Evolutionary conservation across 2,113 vertebrate genomes (phyloP).

Genomic region (Falco punctatus): DNA sequence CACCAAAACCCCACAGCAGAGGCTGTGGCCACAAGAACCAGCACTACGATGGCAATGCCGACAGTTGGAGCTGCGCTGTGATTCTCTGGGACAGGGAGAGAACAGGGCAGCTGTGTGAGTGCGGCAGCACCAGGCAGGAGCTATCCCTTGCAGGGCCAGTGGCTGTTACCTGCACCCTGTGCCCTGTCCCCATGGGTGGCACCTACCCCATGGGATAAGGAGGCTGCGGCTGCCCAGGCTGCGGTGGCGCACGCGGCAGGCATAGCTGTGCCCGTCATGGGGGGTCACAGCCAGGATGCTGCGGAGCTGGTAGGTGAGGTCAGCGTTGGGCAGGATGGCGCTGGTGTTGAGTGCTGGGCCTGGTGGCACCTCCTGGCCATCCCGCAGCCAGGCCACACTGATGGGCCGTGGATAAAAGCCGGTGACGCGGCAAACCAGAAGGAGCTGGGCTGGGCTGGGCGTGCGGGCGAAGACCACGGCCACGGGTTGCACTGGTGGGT

Average conservation of each 20-base stretch:
- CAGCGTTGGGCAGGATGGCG: neutral
- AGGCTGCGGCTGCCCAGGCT: constrained; percentile 18
- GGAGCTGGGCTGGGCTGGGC: neutral
- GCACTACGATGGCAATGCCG: neutral
- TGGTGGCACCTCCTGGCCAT: neutral
- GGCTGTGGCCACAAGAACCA: neutral
- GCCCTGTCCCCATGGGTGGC: neutral
- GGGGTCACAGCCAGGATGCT: neutral
- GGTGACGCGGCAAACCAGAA: neutral
- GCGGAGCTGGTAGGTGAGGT: constrained; percentile 34
- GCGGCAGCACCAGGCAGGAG: neutral
- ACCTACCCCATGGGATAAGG: constrained; percentile 20
- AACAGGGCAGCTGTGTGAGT: neutral
- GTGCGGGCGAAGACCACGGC: neutral
- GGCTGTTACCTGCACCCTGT: too few species aligned
- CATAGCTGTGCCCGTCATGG: neutral
- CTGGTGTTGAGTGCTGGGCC: neutral
- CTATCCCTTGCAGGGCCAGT: neutral
- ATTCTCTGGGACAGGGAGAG: neutral
- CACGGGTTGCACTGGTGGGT: neutral
- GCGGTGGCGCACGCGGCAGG: neutral
- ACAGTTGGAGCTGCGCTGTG: fast-evolving
- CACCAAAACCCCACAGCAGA: neutral
- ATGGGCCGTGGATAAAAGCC: constrained; percentile 20
- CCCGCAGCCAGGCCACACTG: neutral